A percentile compares a stretch with the other conserved stretches of the same genome.
phyloP scores from a whole-genome alignment of 37 sponge, comb jelly and placozoan genomes.

The Cliona cf. orientalis region DNA sequence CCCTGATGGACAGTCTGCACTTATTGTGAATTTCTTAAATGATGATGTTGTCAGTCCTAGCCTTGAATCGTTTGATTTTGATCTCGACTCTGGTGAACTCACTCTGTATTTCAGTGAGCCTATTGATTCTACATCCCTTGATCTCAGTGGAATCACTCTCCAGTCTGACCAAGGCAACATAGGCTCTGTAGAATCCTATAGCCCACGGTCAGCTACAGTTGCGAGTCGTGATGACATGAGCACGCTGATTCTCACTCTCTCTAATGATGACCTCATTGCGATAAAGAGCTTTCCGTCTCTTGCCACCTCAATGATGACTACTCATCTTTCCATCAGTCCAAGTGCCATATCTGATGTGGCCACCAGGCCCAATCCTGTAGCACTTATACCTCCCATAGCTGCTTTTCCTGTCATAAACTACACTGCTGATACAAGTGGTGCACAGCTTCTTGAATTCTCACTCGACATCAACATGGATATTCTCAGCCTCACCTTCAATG shows the following conservation, averaged over 20 bases:
- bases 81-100: slow-evolving; percentile 65
- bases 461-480: slow-evolving; percentile 75
- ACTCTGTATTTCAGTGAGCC: slow-evolving; percentile 86
- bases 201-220: slow-evolving; percentile 48
- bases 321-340: slow-evolving; percentile 70
- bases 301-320: slow-evolving; percentile 27
- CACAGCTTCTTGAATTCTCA: slow-evolving; percentile 56
- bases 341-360: slow-evolving; percentile 66
- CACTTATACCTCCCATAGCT: slow-evolving; percentile 19
- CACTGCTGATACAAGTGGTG: slow-evolving; percentile 49
- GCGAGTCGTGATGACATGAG: slow-evolving; percentile 20
- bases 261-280: slow-evolving; percentile 60
- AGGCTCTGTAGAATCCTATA: slow-evolving; percentile 22
- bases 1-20: slow-evolving; percentile 39
- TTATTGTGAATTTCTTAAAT: slow-evolving; percentile 54
- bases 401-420: slow-evolving; percentile 51
- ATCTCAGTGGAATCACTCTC: slow-evolving; percentile 61
- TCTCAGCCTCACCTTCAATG: slow-evolving; percentile 68
- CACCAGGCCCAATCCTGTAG: slow-evolving; percentile 55
- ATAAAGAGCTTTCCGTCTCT: slow-evolving; percentile 57
- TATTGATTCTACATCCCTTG: slow-evolving; percentile 52
- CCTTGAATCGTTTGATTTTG: slow-evolving; percentile 70
- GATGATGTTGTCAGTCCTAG: slow-evolving; percentile 60
- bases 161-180: slow-evolving; percentile 70
- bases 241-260: slow-evolving; percentile 37